Evolutionary conservation across 2,113 vertebrate species (phyloP).

Genomic region (Cinclus cinclus): DNA sequence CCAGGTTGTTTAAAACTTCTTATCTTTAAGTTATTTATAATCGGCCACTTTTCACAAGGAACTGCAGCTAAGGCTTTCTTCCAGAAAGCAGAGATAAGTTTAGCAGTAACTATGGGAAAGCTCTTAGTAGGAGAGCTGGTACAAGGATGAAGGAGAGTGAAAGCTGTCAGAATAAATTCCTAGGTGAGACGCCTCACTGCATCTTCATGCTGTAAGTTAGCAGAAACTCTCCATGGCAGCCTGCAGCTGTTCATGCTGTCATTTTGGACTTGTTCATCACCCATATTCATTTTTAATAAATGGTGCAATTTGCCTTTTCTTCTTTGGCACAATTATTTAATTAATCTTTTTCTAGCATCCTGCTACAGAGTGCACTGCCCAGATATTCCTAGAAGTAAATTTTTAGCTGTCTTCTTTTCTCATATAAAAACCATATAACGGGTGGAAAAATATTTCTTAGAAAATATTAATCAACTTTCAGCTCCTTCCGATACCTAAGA

Average conservation of each 20-base stretch:
- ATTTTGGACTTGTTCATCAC: background rate
- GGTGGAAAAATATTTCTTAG: background rate
- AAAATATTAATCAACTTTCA: background rate
- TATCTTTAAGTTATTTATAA: background rate
- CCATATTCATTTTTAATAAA: background rate
- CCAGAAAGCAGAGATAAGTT: background rate
- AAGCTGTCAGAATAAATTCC: background rate
- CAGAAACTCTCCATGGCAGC: background rate
- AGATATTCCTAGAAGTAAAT: background rate
- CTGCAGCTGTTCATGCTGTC: background rate
- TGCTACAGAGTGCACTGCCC: rapidly evolving
- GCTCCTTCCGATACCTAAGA: background rate
- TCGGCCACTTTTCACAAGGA: background rate
- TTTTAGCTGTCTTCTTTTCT: background rate
- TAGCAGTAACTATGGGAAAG: background rate
- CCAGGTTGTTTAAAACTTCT: background rate
- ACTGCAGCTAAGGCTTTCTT: background rate
- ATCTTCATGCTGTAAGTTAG: background rate
- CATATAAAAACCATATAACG: background rate
- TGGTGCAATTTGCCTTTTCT: background rate
- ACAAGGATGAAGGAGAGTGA: background rate
- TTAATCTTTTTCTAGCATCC: background rate
- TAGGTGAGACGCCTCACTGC: background rate
- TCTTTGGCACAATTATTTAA: background rate
- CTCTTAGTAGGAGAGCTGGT: background rate